Conservation (phyloP, 1,140 invertebrate genomes). For the Plodia interpunctella region DNA sequence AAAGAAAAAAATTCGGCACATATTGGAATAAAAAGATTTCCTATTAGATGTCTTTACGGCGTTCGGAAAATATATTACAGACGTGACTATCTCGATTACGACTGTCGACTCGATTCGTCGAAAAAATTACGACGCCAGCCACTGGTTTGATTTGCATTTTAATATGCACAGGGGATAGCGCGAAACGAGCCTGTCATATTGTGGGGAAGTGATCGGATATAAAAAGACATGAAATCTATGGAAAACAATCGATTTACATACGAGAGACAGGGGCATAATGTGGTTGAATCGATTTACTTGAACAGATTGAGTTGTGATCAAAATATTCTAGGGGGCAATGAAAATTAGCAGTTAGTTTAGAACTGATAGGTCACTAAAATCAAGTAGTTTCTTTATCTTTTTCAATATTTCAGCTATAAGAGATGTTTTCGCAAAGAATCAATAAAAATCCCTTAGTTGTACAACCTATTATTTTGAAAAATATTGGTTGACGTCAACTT, state of each 20-base stretch:
- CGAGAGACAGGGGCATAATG: background rate
- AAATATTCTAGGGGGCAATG: too few relatives aligned
- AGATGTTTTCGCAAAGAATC: too few relatives aligned
- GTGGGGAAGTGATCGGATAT: slow-evolving; percentile 42
- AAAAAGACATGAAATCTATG: slow-evolving; percentile 19
- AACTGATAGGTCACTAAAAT: too few relatives aligned
- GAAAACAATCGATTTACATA: slow-evolving; percentile 17
- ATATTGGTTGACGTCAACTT: too few relatives aligned
- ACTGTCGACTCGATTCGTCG: slow-evolving; percentile 48
- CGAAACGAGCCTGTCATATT: slow-evolving; percentile 60
- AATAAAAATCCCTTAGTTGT: too few relatives aligned
- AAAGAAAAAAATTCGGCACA: slow-evolving; percentile 40
- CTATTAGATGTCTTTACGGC: slow-evolving; percentile 60
- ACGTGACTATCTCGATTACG: slow-evolving; percentile 62
- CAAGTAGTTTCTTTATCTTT: too few relatives aligned
- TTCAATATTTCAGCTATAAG: too few relatives aligned
- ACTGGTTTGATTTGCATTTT: slow-evolving; percentile 66
- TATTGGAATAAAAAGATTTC: slow-evolving; percentile 65
- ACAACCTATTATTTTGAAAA: too few relatives aligned
- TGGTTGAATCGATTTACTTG: background rate
- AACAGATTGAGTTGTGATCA: too few relatives aligned
- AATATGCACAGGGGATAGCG: slow-evolving; percentile 60
- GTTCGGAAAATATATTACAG: slow-evolving; percentile 56
- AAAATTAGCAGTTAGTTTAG: too few relatives aligned
- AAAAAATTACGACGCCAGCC: slow-evolving; percentile 44